Conservation (phyloP, 2,888 invertebrate genomes). For the Acanthosepion esculentum region DNA sequence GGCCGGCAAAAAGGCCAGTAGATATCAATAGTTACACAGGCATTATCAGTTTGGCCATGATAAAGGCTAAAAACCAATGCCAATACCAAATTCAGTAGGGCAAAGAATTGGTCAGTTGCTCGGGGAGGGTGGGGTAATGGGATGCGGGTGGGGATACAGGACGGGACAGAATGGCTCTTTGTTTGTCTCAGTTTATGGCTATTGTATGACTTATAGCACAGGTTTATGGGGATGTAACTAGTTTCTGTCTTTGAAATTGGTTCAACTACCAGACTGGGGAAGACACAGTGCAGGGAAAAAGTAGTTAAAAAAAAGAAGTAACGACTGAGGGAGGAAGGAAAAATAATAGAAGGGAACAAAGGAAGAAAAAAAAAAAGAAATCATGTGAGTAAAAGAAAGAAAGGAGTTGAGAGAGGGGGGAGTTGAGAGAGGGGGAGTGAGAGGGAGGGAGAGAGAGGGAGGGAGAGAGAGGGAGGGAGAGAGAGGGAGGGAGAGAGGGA, state of each 20-base stretch:
- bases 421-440: too few relatives aligned
- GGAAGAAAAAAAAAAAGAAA: neutral
- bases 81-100: neutral
- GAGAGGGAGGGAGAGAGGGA: neutral
- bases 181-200: neutral
- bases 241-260: neutral
- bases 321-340: neutral
- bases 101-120: too few relatives aligned
- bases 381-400: neutral
- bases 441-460: neutral
- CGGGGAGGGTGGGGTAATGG: too few relatives aligned
- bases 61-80: slow-evolving; percentile 6
- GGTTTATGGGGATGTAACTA: neutral
- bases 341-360: neutral
- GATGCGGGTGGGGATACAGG: too few relatives aligned
- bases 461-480: too few relatives aligned
- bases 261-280: neutral
- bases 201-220: neutral
- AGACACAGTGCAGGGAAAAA: too few relatives aligned
- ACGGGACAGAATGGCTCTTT: neutral
- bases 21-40: neutral
- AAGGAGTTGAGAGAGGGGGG: too few relatives aligned
- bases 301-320: neutral
- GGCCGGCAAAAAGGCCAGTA: neutral
- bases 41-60: neutral